phyloP scores from a whole-genome alignment of 2,113 vertebrate species.

The Stictonetta naevosa region DNA sequence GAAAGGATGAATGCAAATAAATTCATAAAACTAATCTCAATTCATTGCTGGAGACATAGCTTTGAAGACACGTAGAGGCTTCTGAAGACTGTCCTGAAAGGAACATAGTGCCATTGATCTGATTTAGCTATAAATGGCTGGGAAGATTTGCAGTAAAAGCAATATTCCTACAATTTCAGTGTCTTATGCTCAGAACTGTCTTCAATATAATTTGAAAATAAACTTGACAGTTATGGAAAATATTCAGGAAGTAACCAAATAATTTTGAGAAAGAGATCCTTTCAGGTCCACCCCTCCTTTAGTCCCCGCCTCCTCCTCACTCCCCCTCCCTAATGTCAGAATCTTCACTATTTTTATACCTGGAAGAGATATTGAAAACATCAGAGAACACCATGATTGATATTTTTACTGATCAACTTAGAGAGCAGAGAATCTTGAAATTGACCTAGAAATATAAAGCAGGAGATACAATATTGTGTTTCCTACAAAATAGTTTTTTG shows the following conservation, averaged over 20 bases:
- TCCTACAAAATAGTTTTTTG: not conserved
- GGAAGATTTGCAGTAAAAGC: not conserved
- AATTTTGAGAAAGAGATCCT: slow-evolving; percentile 30
- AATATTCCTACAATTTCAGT: not conserved
- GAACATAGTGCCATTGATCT: not conserved
- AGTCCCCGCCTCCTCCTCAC: too few species aligned
- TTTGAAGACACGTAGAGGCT: not conserved
- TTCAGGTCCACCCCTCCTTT: not conserved
- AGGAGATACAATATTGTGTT: not conserved
- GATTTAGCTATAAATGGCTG: not conserved
- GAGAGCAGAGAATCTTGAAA: not conserved
- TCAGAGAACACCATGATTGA: not conserved
- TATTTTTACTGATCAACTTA: slow-evolving; percentile 27
- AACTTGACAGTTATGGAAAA: slow-evolving; percentile 35
- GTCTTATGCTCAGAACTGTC: not conserved
- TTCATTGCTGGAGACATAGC: not conserved
- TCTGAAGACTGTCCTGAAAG: not conserved
- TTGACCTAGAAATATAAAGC: not conserved
- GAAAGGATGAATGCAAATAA: not conserved
- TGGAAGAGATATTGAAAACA: not conserved
- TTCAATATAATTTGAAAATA: not conserved
- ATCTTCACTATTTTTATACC: slow-evolving; percentile 28
- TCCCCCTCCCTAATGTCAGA: not conserved
- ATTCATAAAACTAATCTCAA: not conserved
- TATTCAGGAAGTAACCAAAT: slow-evolving; percentile 3